A percentile compares a stretch with the other conserved stretches of the same genome.
Conservation (phyloP, 1,140 invertebrate genomes). For the Drosophila prosaltans region DNA sequence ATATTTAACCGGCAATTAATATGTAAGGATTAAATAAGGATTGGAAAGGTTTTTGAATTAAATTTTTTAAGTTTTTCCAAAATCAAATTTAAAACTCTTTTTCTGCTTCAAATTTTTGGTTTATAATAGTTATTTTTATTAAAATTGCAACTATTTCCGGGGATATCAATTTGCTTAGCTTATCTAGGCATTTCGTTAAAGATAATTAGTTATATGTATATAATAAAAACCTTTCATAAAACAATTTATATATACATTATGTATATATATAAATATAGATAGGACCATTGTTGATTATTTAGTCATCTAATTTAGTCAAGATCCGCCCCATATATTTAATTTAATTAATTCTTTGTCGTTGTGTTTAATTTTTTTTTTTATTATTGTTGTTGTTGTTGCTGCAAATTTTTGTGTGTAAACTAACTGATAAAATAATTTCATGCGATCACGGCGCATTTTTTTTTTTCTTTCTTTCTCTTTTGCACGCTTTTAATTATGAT, state of each 20-base stretch:
- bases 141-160: no score
- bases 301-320: neutral
- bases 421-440: slow-evolving; percentile 59
- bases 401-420: slow-evolving; percentile 47
- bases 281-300: neutral
- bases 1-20: neutral
- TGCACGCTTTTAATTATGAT: slow-evolving; percentile 50
- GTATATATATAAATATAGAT: neutral
- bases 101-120: no score
- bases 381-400: slow-evolving; percentile 19
- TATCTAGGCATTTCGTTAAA: neutral
- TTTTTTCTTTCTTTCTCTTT: slow-evolving; percentile 40
- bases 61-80: neutral
- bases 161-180: neutral
- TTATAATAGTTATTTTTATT: no score
- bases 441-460: slow-evolving; percentile 66
- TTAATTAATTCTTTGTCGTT: slow-evolving; percentile 28
- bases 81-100: no score
- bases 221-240: neutral
- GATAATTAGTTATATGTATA: slow-evolving; percentile 3
- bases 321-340: slow-evolving; percentile 6
- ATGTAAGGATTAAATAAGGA: no score
- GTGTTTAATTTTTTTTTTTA: slow-evolving; percentile 32
- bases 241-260: neutral
- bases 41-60: no score